Conservation (phyloP, 23 tunicate species). For the Corella eumyota region DNA sequence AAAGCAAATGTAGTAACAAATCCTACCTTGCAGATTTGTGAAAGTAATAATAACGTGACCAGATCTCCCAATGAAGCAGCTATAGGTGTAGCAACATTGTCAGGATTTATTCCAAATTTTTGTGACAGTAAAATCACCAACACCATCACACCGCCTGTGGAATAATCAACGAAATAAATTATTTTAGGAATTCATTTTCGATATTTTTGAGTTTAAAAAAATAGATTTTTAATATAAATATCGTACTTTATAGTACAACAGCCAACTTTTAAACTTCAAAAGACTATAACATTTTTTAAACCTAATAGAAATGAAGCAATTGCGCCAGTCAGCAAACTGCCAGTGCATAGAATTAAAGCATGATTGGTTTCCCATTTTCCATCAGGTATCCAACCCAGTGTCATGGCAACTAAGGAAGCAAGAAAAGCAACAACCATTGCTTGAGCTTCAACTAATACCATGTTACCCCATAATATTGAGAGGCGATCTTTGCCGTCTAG, state of each 20-base stretch:
- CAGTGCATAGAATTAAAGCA: slow-evolving; percentile 74
- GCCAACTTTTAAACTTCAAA: no score
- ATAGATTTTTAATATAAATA: no score
- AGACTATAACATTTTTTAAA: no score
- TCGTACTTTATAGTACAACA: no score
- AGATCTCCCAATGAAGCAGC: slow-evolving; percentile 96
- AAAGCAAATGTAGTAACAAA: no score
- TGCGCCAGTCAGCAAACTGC: slow-evolving; percentile 86
- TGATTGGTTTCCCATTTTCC: slow-evolving; percentile 87
- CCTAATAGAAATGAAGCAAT: slow-evolving; percentile 86
- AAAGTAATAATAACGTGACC: slow-evolving; percentile 67
- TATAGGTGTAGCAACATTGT: slow-evolving; percentile 98
- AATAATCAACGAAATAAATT: no score
- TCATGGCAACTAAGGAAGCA: slow-evolving; percentile 91
- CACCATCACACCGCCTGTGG: slow-evolving; percentile 70
- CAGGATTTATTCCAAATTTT: slow-evolving; percentile 86
- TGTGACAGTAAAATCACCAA: slow-evolving; percentile 46
- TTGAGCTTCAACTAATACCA: slow-evolving; percentile 80
- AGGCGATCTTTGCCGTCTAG: slow-evolving; percentile 33
- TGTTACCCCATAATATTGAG: slow-evolving; percentile 60
- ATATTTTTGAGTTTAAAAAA: no score
- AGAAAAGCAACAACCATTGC: slow-evolving; percentile 93
- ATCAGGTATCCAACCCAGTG: slow-evolving; percentile 93
- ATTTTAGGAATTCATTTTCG: no score
- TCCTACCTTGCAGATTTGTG: slow-evolving; percentile 55